Evolutionary conservation across 2,797 vertebrate genomes (phyloP), one percentile per base, ranked within the genome.

Genomic region (Sphaeramia orbicularis): DNA sequence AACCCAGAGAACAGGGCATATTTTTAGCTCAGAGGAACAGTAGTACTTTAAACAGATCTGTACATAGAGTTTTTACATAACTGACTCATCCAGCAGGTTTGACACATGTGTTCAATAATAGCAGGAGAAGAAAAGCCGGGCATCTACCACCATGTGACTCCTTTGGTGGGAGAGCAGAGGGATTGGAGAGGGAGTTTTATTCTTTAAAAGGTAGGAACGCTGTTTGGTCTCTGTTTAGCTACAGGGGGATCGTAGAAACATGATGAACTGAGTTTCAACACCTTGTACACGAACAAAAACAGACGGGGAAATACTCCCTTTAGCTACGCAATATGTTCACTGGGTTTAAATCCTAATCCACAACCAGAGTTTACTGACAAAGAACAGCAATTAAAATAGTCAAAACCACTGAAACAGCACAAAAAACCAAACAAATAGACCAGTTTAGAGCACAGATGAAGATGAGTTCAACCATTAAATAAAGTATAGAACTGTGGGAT

Each of bases 41-140:
- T 14, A 51, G 57, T 24, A 62, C 45, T 52, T 69, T 67, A 0
- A 7, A 80, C 54, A 73, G 75, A 69, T 57, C 56, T 1, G 16
- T 12, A 16, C 10, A 44, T 35, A 13, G 60, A 48, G 61, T 24
- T 50, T 85, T 86, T 80, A 85, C 50, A 67, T 80, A 85, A 86
- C 76, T 76, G 71, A 53, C 62, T 74, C 65, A 70, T 68, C 49
- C 0, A 60, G 60, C 41, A 52, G 65, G 40, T 77, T 27, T 32
- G 27, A 49, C 54, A 21, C 41, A 61, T 44, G 54, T 43, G 58
- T 47, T 52, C 53, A 65, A 71, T 53, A 77, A 83, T 60, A 76
- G 59, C 55, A 49, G 0, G 9, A 19, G 21, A 61, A 67, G 56
- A 66, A 68, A 57, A 38, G 19, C 38, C 62, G 41, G 2, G 3